A percentile compares a stretch with the other conserved stretches of the same genome.
These are phyloP conservation scores for Psilopogon haemacephalus DNA, from an alignment of 2,113 vertebrate species.

Conservation along the genomic window DNA sequence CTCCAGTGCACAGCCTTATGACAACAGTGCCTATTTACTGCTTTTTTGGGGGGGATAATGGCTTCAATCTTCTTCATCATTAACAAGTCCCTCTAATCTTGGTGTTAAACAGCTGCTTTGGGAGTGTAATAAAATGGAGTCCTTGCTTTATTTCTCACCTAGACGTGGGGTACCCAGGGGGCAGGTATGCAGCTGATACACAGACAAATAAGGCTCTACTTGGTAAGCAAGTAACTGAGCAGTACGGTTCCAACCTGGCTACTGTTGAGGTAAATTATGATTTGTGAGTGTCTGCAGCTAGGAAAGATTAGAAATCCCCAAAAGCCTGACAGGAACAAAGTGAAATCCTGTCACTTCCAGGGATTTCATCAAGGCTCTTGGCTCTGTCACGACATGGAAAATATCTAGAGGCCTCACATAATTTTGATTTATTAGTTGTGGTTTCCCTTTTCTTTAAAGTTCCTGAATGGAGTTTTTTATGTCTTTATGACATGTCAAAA, in stretches of 20 bases:
- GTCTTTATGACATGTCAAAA: constrained; percentile 27
- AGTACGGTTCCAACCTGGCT: accelerated
- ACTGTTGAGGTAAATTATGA: not conserved
- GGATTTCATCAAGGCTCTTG: not conserved
- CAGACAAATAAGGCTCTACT: not conserved
- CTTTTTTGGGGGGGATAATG: not conserved
- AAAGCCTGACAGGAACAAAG: not conserved
- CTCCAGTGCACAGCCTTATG: not conserved
- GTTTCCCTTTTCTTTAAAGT: constrained; percentile 40
- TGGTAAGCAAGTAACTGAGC: not conserved
- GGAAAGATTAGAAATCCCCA: constrained; percentile 1
- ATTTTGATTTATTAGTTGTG: constrained; percentile 19
- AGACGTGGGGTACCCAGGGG: not conserved
- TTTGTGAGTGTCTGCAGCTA: not conserved
- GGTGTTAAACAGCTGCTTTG: not conserved
- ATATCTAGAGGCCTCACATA: constrained; percentile 24
- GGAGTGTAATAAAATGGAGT: not conserved
- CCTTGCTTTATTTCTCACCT: not conserved
- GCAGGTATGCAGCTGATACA: not conserved
- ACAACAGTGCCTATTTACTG: not conserved
- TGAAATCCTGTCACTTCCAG: not conserved
- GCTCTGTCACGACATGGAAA: not conserved
- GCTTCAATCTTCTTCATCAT: not conserved
- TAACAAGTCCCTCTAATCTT: not conserved
- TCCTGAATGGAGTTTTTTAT: not conserved